phyloP scores from a whole-genome alignment of 2,797 vertebrate genomes.

The Enteromius unitaeniatus region DNA sequence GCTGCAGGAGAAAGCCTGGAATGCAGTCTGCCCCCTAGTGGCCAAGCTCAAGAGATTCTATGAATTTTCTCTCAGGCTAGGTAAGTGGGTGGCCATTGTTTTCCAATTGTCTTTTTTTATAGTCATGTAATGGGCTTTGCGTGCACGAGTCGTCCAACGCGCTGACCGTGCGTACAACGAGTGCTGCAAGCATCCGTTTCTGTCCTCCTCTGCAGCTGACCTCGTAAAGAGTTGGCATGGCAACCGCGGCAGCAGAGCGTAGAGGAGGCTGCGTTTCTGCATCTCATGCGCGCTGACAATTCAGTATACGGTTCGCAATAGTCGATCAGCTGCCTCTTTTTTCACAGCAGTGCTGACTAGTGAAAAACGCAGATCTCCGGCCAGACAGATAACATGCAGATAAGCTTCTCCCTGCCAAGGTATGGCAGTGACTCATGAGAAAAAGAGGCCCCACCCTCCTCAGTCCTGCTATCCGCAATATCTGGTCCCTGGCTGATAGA shows the following conservation, averaged over 20 bases:
- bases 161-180: slow-evolving; percentile 7
- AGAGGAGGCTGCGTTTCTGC: slow-evolving; percentile 37
- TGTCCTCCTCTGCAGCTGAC: slow-evolving; percentile 40
- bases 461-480: slow-evolving; percentile 23
- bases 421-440: slow-evolving; percentile 51
- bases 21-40: slow-evolving; percentile 89
- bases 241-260: slow-evolving; percentile 45
- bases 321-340: slow-evolving; percentile 34
- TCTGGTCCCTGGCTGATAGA: slow-evolving; percentile 46
- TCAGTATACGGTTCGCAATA: slow-evolving; percentile 26
- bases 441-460: slow-evolving; percentile 30
- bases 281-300: slow-evolving; percentile 23
- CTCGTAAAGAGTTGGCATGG: slow-evolving; percentile 50
- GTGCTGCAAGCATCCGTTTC: slow-evolving; percentile 26
- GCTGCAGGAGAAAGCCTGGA: slow-evolving; percentile 91
- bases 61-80: slow-evolving; percentile 89
- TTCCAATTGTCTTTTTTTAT: background rate
- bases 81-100: slow-evolving; percentile 70
- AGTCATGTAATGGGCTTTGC: slow-evolving; percentile 17
- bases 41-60: slow-evolving; percentile 92
- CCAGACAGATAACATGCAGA: slow-evolving; percentile 23
- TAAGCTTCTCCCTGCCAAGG: slow-evolving; percentile 6
- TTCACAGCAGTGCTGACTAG: slow-evolving; percentile 36
- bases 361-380: slow-evolving; percentile 44
- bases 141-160: slow-evolving; percentile 16